Percentiles rank a stretch among this genome's conserved stretches.
These are phyloP conservation scores for Egretta garzetta DNA, from an alignment of 2,113 vertebrate species.

Conservation along the genomic window DNA sequence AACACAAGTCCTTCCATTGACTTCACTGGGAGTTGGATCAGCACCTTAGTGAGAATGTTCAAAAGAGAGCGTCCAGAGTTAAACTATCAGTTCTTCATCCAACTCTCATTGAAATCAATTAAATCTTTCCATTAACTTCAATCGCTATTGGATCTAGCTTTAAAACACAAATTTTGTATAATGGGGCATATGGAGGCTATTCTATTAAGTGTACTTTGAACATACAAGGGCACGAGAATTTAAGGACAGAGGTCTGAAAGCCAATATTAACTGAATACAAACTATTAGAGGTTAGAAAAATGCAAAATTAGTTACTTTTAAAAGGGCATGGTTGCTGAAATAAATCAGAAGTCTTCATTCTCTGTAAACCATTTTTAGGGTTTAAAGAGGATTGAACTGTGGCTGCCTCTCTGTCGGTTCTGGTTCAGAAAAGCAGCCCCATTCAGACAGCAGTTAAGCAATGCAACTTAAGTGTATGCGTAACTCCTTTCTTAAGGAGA, in stretches of 20 bases:
- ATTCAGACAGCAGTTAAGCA: slow-evolving; percentile 9
- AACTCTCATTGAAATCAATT: slow-evolving; percentile 31
- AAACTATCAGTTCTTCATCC: slow-evolving; percentile 27
- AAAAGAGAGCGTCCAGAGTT: background rate
- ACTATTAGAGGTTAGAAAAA: background rate
- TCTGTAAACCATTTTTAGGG: background rate
- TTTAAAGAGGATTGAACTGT: background rate
- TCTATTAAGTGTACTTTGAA: background rate
- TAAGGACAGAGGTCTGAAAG: background rate
- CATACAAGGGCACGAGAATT: background rate
- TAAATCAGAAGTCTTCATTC: slow-evolving; percentile 3
- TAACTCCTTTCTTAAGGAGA: slow-evolving; percentile 24
- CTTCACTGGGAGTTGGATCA: slow-evolving; percentile 38
- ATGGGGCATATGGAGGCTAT: background rate
- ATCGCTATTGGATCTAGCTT: background rate
- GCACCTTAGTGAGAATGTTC: slow-evolving; percentile 21
- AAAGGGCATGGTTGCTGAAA: background rate
- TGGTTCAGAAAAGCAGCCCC: slow-evolving; percentile 19
- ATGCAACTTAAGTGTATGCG: background rate
- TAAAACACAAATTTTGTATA: background rate
- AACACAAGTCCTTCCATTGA: slow-evolving; percentile 17
- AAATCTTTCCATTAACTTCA: slow-evolving; percentile 24
- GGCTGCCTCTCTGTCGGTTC: background rate
- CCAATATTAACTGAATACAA: background rate
- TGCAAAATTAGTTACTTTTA: background rate